These are phyloP conservation scores for Palloptera scutellata DNA, from an alignment of 2,888 invertebrate genomes.

Conservation along the genomic window DNA sequence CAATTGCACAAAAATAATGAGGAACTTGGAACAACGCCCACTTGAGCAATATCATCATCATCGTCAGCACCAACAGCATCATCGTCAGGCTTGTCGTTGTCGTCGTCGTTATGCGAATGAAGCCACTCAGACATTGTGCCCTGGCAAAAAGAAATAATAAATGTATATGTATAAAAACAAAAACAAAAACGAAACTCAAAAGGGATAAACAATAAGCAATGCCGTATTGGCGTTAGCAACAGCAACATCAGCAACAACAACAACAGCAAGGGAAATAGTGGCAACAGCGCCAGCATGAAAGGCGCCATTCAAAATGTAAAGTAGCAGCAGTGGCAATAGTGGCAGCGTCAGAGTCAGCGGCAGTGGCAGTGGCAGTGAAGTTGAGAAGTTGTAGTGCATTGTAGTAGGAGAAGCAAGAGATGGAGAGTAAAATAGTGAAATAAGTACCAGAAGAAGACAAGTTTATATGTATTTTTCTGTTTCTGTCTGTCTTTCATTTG, in stretches of 20 bases:
- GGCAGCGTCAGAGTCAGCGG: neutral
- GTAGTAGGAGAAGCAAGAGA: no score
- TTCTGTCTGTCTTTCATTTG: no score
- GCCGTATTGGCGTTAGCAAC: neutral
- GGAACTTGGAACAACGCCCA: slow-evolving; percentile 42
- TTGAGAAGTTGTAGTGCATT: no score
- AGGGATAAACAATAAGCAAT: neutral
- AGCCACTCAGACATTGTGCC: slow-evolving; percentile 51
- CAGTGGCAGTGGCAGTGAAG: neutral
- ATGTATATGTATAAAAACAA: neutral
- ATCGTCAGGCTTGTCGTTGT: neutral
- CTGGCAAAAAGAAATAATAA: neutral
- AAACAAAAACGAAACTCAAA: neutral
- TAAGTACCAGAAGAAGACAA: no score
- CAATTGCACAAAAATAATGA: slow-evolving; percentile 57
- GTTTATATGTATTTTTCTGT: no score
- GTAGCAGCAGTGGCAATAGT: slow-evolving; percentile 3
- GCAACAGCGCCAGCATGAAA: neutral
- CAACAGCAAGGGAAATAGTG: neutral
- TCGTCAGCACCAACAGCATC: slow-evolving; percentile 1
- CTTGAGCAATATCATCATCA: slow-evolving; percentile 42
- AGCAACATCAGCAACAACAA: neutral
- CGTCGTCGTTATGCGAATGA: slow-evolving; percentile 48
- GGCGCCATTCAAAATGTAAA: slow-evolving; percentile 1
- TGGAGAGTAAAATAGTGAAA: no score